These are phyloP conservation scores for Solenopsis fugax DNA, from an alignment of 1,140 invertebrate genomes.

Conservation along the genomic window DNA sequence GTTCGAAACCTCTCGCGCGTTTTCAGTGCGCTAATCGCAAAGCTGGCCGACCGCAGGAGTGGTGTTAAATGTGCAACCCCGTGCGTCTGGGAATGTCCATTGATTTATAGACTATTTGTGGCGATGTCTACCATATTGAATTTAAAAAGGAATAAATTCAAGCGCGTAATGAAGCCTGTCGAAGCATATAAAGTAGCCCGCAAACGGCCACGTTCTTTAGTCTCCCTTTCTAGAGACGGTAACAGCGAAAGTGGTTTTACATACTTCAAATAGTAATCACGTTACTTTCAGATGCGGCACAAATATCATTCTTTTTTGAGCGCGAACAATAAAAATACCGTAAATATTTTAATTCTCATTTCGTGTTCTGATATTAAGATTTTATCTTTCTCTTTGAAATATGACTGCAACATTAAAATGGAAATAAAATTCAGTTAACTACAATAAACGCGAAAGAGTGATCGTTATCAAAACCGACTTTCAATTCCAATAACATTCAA, in stretches of 20 bases:
- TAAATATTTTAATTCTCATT: slow-evolving; percentile 8
- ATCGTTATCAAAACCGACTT: neutral
- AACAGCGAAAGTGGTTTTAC: slow-evolving; percentile 1
- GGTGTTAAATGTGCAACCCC: slow-evolving; percentile 61
- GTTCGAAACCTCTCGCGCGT: slow-evolving; percentile 14
- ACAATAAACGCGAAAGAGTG: neutral
- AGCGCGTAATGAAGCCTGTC: slow-evolving; percentile 44
- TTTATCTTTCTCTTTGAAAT: neutral
- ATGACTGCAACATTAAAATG: neutral
- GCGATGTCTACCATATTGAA: slow-evolving; percentile 62
- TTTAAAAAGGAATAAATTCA: slow-evolving; percentile 64
- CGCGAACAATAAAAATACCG: neutral
- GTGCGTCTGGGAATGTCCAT: slow-evolving; percentile 55
- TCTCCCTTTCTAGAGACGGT: neutral
- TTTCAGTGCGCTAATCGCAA: slow-evolving; percentile 54
- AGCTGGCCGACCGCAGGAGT: slow-evolving; percentile 57
- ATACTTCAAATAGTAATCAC: neutral
- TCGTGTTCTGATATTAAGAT: neutral
- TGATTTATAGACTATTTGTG: slow-evolving; percentile 70
- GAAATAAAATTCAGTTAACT: neutral
- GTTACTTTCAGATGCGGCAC: neutral
- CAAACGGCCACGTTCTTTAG: slow-evolving; percentile 8
- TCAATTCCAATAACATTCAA: neutral
- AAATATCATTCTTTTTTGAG: neutral
- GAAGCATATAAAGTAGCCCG: slow-evolving; percentile 27